phyloP scores from a whole-genome alignment of 1,140 invertebrate genomes.

The Drosophila ohnishii region DNA sequence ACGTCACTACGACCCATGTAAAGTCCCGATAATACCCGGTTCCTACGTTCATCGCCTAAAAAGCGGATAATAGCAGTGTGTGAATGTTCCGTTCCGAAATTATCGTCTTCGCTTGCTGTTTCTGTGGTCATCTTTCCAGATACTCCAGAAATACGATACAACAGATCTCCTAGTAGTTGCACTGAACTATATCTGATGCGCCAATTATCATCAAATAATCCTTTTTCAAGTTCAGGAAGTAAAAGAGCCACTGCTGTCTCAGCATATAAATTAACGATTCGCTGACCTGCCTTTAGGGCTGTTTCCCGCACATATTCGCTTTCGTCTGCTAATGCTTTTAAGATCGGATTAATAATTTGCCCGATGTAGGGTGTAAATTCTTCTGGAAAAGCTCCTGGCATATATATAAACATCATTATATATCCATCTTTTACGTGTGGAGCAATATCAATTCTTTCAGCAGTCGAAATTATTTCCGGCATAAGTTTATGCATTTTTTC shows the following conservation, averaged over 20 bases:
- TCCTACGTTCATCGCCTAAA: conserved; percentile 94
- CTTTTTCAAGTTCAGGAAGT: conserved; percentile 96
- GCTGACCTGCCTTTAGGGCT: conserved; percentile 96
- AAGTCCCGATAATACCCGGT: conserved; percentile 96
- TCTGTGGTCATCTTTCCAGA: conserved; percentile 99
- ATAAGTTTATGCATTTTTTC: conserved; percentile 98
- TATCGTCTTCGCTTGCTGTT: conserved; percentile 98
- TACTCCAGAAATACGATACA: conserved; percentile 98
- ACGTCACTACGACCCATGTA: conserved; percentile 99
- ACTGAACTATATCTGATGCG: conserved; percentile 98
- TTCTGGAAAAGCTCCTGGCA: conserved; percentile 97
- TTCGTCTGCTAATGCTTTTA: conserved; percentile 99
- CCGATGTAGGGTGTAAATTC: conserved; percentile 98
- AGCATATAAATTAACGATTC: conserved; percentile 98
- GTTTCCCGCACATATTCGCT: conserved; percentile 99
- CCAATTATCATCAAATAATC: conserved; percentile 99
- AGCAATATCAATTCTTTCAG: conserved; percentile 96
- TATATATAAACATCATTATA: conserved; percentile 99
- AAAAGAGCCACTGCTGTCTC: conserved; percentile 97
- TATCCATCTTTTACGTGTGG: conserved; percentile 99
- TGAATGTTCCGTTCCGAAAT: conserved; percentile 98
- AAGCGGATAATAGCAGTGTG: conserved; percentile 95
- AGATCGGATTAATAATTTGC: conserved; percentile 98
- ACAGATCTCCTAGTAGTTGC: conserved; percentile 96
- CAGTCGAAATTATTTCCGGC: conserved; percentile 98